A percentile compares a stretch with the other conserved stretches of the same genome.
phyloP scores from a whole-genome alignment of 2,888 invertebrate genomes.

The Drosophila pegasa region DNA sequence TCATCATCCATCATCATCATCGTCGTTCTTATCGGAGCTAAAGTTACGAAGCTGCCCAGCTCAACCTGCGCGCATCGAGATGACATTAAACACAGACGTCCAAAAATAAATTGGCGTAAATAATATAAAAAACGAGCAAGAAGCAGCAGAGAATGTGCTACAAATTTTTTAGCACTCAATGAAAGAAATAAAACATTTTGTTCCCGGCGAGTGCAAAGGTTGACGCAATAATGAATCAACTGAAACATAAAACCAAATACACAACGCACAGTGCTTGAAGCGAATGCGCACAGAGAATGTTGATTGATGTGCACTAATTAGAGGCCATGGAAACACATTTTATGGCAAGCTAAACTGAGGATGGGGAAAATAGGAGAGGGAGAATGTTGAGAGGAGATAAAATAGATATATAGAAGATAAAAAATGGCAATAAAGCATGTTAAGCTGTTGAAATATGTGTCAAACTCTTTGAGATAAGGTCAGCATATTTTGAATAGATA shows the following conservation, averaged over 20 bases:
- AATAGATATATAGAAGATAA: background rate
- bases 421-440: background rate
- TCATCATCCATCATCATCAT: slow-evolving; percentile 30
- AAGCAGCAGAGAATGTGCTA: slow-evolving; percentile 32
- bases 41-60: slow-evolving; percentile 15
- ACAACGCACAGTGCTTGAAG: slow-evolving; percentile 33
- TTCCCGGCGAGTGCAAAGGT: slow-evolving; percentile 9
- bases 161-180: slow-evolving; percentile 55
- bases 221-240: slow-evolving; percentile 39
- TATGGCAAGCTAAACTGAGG: background rate
- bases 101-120: slow-evolving; percentile 68
- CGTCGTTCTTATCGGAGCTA: slow-evolving; percentile 41
- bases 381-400: background rate
- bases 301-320: slow-evolving; percentile 24
- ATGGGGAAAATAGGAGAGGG: background rate
- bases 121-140: slow-evolving; percentile 30
- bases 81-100: slow-evolving; percentile 54
- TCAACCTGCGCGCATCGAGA: slow-evolving; percentile 13
- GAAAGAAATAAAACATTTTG: slow-evolving; percentile 34
- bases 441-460: background rate
- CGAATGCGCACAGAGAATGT: background rate
- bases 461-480: no score
- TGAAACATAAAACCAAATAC: slow-evolving; percentile 40
- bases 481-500: no score
- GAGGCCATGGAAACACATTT: background rate